A percentile compares a stretch with the other conserved stretches of the same genome.
These are phyloP conservation scores for Centropus bengalensis DNA, from an alignment of 2,113 vertebrate species.

Conservation along the genomic window DNA sequence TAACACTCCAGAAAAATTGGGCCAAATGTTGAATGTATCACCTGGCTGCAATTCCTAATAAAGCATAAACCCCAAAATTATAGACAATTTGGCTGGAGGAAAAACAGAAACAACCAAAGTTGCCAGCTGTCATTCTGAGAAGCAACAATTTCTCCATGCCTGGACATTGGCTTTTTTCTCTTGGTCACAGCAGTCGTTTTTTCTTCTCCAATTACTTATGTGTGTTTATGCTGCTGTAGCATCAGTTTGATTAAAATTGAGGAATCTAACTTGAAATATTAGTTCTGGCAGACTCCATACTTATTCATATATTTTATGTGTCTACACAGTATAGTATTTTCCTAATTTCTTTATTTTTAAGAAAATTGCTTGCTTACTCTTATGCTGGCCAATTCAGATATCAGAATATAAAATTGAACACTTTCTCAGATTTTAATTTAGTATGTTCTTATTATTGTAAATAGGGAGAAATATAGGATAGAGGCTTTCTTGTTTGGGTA, in stretches of 20 bases:
- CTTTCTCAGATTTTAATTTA: not conserved
- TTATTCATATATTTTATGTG: not conserved
- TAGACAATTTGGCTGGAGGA: not conserved
- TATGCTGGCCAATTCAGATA: not conserved
- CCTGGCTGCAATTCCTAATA: not conserved
- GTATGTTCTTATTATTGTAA: not conserved
- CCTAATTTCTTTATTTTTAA: not conserved
- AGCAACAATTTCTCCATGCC: not conserved
- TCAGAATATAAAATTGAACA: accelerated
- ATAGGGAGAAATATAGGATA: not conserved
- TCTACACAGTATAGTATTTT: not conserved
- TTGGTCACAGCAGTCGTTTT: not conserved
- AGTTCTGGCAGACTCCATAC: not conserved
- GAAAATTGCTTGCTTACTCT: not conserved
- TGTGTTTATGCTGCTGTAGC: not conserved
- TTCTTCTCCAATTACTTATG: not conserved
- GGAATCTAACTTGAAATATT: not conserved
- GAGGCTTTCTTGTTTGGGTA: not conserved
- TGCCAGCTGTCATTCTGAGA: constrained; percentile 7
- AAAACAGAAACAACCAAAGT: not conserved
- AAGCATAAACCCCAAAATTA: not conserved
- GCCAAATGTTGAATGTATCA: not conserved
- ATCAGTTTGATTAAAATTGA: not conserved
- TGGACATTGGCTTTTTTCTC: not conserved
- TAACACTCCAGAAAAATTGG: not conserved